A percentile compares a stretch with the other conserved stretches of the same genome.
Conservation (phyloP, 2,113 vertebrate species). For the Vireo altiloquus region DNA sequence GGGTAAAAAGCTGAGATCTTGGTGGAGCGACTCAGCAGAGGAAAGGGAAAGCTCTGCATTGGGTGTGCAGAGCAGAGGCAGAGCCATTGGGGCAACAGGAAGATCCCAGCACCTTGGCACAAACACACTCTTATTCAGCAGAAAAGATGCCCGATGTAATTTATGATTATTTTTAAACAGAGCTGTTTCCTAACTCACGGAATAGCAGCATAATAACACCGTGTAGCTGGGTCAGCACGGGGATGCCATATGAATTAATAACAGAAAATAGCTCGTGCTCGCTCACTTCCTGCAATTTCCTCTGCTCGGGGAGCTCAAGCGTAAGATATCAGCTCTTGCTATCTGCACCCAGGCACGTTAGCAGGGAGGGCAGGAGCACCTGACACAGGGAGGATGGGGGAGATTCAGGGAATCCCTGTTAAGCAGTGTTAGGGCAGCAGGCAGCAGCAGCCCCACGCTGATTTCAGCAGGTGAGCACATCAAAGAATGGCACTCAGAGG, state of each 20-base stretch:
- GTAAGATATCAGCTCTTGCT: neutral
- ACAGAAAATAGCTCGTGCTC: slow-evolving; percentile 37
- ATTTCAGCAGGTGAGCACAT: neutral
- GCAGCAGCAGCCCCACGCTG: neutral
- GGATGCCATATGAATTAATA: slow-evolving; percentile 42
- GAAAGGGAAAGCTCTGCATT: neutral
- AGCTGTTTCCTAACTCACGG: slow-evolving; percentile 10
- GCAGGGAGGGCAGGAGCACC: neutral
- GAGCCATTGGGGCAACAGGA: neutral
- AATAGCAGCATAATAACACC: neutral
- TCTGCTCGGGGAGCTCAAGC: neutral
- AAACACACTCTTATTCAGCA: slow-evolving; percentile 20
- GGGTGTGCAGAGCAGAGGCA: neutral
- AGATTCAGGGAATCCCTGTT: neutral
- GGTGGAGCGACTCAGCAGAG: neutral
- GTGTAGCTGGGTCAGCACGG: slow-evolving; percentile 10
- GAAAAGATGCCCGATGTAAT: neutral
- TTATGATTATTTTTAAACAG: slow-evolving; percentile 40
- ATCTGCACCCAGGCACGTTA: neutral
- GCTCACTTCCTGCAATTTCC: slow-evolving; percentile 58
- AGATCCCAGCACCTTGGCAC: neutral
- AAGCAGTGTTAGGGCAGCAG: neutral
- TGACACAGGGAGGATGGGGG: neutral
- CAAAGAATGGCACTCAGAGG: neutral
- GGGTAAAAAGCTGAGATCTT: neutral